Base-by-base conservation (phyloP, 2,888 invertebrate genomes). In the Polymixis flavicincta region DNA sequence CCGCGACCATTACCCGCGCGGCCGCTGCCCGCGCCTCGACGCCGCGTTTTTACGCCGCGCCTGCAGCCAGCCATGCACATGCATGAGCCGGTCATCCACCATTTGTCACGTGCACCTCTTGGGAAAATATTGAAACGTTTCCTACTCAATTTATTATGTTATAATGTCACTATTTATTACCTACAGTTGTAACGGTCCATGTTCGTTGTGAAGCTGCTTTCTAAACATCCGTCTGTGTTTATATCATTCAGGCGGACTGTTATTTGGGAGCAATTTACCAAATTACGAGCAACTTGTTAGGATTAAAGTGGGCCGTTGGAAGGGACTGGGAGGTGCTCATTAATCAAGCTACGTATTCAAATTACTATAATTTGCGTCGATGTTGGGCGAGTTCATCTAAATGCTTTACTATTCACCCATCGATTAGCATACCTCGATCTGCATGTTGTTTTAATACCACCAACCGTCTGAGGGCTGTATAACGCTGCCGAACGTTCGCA, bases 1-100 rank as follows among this genome's bases (percentile, higher is more conserved):
- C 90, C 69, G 89, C 86, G 77, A 85, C 92, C 90, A 92, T 92
- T 91, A 91, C 88, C 69, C 76, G 74, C 78, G 80, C 78, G 72
- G 57, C 57, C 42, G 79, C 17, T 22, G 32, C 72, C 82, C 85
- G 76, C 84, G 84, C 76, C 91, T 92, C 90, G 90, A 83, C 91
- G 93, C 90, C 91, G 91, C 90, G 92, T 93, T 94, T 94, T 94
- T 93, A 87, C 61, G 48, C 72, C 55, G 59, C 77, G 55, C 71
- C 61, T 65, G 78, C 76, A 70, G 59, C 71, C 78, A 63, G 72
- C 82, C 76, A 93, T 93, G 91, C 92, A 94, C 91, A 94, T 94
- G 92, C 88, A 94, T 93, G 92, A 92, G 88, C 13, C 66, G 71
- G 73, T 76, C 77, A 71, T 65, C 71, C 54, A 74, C 82, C 79